Base-by-base conservation (phyloP, 1,140 invertebrate genomes). In the Papilio glaucus region DNA sequence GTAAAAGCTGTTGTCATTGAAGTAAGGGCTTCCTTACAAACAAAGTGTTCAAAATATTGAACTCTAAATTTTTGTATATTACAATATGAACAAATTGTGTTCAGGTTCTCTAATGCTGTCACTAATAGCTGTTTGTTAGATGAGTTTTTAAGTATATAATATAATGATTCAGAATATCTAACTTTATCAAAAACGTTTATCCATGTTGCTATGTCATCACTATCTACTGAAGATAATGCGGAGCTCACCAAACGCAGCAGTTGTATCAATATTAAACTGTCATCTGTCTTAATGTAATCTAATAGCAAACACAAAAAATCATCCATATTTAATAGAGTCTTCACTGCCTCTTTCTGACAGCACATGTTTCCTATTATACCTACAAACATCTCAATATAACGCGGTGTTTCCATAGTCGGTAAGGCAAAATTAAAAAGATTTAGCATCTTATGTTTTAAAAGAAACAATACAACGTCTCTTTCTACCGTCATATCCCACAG, bases 401-500 rank as follows among this genome's bases (percentile, higher is more conserved):
- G 85, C 0, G 85, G 75, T 0, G 82, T 83, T 65, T 90, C 96
- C 85, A 81, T 94, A 80, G 78, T 95, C 83, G 76, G 94, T 83
- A 60, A 92, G 85, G 74, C 87, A 81, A 84, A 94, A 84, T 74
- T 94, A 76, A 78, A 93, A 18, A 97, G 85, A 60, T 95, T 94
- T 9, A 96, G 88, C 75, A 95, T 94, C 67, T 96, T 93, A 74
- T 96, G 94, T 77, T 95, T 92, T 65, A 96, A 84, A 4, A 97
- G 89, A 82, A 95, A 95, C n/a, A 94, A 74, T 1, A 95, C 95
- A 3, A 97, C 94, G 81, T 96, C 96, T 79, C 94, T 94, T 73
- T 97, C 95, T 0, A 95, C 87, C 9, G 96, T 96, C 95, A 97
- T 96, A 77, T 97, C 96, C 96, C 96, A 97, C 0, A 97, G 81